Evolutionary conservation across 64 coral and sea anemone species (phyloP).

Genomic region (Montipora capricornis): DNA sequence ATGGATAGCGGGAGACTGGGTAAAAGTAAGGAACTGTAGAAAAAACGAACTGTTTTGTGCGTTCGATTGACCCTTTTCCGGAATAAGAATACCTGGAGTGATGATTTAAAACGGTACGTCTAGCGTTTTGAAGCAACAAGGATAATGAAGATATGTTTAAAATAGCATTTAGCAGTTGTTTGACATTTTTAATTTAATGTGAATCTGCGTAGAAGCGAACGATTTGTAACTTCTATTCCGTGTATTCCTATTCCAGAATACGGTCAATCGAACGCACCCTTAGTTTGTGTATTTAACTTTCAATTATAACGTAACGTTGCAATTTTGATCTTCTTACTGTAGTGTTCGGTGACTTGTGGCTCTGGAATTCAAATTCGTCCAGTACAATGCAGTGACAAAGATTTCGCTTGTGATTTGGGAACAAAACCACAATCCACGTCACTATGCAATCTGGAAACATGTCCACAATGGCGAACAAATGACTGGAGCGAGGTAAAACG

Average conservation of each 20-base stretch:
- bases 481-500: slow-evolving; percentile 58
- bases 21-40: slow-evolving; percentile 43
- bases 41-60: background rate
- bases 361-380: slow-evolving; percentile 40
- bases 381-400: slow-evolving; percentile 48
- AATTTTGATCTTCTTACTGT: background rate
- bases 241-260: too few species aligned
- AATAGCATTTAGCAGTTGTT: too few species aligned
- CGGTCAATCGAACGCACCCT: too few species aligned
- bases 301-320: background rate
- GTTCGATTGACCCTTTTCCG: too few species aligned
- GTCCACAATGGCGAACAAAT: slow-evolving; percentile 63
- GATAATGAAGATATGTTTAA: too few species aligned
- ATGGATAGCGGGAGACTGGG: slow-evolving; percentile 73
- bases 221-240: too few species aligned
- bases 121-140: too few species aligned
- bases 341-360: slow-evolving; percentile 82
- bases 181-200: too few species aligned
- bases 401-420: slow-evolving; percentile 22
- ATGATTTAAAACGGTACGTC: too few species aligned
- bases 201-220: too few species aligned
- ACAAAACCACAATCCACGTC: slow-evolving; percentile 42
- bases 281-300: too few species aligned
- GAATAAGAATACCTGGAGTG: too few species aligned
- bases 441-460: slow-evolving; percentile 43